These are phyloP conservation scores for Hippasteria phrygiana DNA, from an alignment of 53 echinoderm and acorn worm species.

Conservation along the genomic window DNA sequence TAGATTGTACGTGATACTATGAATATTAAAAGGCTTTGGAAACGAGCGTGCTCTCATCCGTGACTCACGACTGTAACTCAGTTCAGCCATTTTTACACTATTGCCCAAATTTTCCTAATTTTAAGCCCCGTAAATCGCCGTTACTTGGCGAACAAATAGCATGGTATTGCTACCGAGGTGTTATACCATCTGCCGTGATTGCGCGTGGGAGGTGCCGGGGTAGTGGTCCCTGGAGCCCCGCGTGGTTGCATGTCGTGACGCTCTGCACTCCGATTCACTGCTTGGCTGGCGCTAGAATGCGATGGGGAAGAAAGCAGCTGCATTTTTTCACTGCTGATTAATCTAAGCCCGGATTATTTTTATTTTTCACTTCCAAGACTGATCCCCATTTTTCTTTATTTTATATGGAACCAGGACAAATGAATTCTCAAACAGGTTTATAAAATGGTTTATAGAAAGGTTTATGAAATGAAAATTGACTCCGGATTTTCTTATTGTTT, in stretches of 20 bases:
- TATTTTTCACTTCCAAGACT: not conserved
- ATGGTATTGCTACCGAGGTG: slow-evolving; percentile 35
- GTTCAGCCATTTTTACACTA: slow-evolving; percentile 30
- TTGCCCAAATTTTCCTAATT: slow-evolving; percentile 17
- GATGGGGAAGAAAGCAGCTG: slow-evolving; percentile 12
- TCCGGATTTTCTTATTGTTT: no score
- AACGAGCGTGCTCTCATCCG: slow-evolving; percentile 33
- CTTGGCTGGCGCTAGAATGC: slow-evolving; percentile 14
- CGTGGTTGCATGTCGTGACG: slow-evolving; percentile 39
- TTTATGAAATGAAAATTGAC: no score
- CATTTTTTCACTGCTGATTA: not conserved
- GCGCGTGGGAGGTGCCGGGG: slow-evolving; percentile 58
- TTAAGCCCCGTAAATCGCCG: slow-evolving; percentile 25
- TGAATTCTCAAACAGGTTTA: no score
- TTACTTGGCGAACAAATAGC: slow-evolving; percentile 23
- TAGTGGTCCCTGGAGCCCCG: slow-evolving; percentile 40
- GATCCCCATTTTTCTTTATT: not conserved
- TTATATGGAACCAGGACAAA: no score
- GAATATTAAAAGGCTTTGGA: slow-evolving; percentile 42
- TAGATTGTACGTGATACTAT: slow-evolving; percentile 27
- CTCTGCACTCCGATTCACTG: slow-evolving; percentile 29
- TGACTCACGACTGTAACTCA: slow-evolving; percentile 56
- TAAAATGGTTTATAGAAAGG: no score
- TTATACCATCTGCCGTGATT: slow-evolving; percentile 67
- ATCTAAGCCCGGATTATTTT: not conserved